Evolutionary conservation across 92 coral and sea anemone species (phyloP).

Genomic region (Siderastrea siderea): DNA sequence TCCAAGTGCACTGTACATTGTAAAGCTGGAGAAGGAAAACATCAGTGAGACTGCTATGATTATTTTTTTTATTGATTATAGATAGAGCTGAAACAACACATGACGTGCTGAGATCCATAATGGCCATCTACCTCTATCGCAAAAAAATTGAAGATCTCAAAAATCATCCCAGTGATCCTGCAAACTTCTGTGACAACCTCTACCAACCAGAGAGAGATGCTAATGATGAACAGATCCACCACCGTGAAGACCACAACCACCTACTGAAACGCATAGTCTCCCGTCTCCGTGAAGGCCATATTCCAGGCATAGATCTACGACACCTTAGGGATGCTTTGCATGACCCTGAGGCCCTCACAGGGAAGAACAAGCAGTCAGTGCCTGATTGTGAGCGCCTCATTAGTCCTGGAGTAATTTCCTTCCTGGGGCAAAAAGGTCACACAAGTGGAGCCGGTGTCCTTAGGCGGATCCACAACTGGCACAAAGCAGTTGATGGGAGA

Average conservation of each 20-base stretch:
- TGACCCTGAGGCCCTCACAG: slow-evolving; percentile 89
- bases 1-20: too few species aligned
- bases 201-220: slow-evolving; percentile 80
- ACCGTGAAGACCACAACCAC: slow-evolving; percentile 82
- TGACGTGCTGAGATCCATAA: slow-evolving; percentile 62
- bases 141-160: slow-evolving; percentile 45
- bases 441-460: slow-evolving; percentile 55
- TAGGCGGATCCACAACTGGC: slow-evolving; percentile 77
- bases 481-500: slow-evolving; percentile 87
- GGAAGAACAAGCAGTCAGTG: slow-evolving; percentile 85
- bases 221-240: slow-evolving; percentile 58
- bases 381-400: slow-evolving; percentile 80
- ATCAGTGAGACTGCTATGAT: too few species aligned
- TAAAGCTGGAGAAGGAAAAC: too few species aligned
- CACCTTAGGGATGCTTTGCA: slow-evolving; percentile 63
- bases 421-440: slow-evolving; percentile 49
- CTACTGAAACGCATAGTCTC: too few species aligned
- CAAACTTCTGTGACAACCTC: slow-evolving; percentile 57
- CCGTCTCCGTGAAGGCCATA: too few species aligned
- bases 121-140: slow-evolving; percentile 78
- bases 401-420: slow-evolving; percentile 71
- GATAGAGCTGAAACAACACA: slow-evolving; percentile 39
- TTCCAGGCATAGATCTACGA: slow-evolving; percentile 59
- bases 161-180: slow-evolving; percentile 60
- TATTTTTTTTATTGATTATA: too few species aligned